A percentile compares a stretch with the other conserved stretches of the same genome.
phyloP scores from a whole-genome alignment of 2,113 vertebrate genomes.

The Zingel zingel region DNA sequence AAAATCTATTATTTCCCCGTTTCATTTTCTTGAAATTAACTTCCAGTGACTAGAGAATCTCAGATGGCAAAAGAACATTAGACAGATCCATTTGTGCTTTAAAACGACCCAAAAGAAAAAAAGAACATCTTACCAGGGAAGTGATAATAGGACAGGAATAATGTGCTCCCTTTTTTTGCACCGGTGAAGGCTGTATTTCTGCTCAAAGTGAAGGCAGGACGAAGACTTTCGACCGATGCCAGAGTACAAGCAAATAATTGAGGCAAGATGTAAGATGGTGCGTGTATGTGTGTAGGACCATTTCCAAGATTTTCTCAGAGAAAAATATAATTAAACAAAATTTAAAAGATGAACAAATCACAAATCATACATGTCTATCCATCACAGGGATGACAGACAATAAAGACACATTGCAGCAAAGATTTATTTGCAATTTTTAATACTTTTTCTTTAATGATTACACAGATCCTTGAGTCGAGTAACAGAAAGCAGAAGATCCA shows the following conservation, averaged over 20 bases:
- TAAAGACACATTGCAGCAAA: conserved; percentile 46
- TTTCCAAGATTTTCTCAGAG: not conserved
- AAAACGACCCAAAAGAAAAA: not conserved
- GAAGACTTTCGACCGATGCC: too few species aligned
- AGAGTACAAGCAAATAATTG: too few species aligned
- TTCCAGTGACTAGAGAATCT: too few species aligned
- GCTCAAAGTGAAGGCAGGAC: not conserved
- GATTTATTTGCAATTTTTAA: conserved; percentile 78
- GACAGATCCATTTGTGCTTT: not conserved
- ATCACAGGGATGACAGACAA: conserved; percentile 23
- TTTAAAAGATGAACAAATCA: not conserved
- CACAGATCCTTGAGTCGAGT: conserved; percentile 80
- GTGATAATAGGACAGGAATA: too few species aligned
- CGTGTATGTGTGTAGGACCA: not conserved
- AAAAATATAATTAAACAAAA: not conserved
- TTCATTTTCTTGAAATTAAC: too few species aligned
- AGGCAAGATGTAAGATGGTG: not conserved
- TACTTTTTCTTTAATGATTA: conserved; percentile 78
- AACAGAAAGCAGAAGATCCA: conserved; percentile 78
- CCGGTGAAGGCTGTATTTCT: not conserved
- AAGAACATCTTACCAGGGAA: not conserved
- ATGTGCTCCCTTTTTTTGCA: too few species aligned
- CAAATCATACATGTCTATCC: fast-evolving
- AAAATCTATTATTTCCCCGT: too few species aligned
- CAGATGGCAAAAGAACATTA: too few species aligned